Evolutionary conservation across 2,888 invertebrate genomes (phyloP), one percentile per base, ranked within the genome.

Genomic region (Drosophila lutescens): DNA sequence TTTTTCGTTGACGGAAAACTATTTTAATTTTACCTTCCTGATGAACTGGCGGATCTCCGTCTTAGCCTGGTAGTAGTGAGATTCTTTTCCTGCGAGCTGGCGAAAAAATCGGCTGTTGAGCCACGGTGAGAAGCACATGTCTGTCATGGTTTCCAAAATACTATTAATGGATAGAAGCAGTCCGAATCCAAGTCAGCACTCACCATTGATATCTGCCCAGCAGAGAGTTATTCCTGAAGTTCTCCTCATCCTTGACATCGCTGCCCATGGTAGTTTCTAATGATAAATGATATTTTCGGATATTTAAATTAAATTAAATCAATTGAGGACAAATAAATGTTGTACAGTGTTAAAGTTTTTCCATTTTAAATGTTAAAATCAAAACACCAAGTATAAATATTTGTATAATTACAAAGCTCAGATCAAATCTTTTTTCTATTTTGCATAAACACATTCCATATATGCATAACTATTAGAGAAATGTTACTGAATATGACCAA

Each of bases 121-220:
- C 91, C 91, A 91, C 2, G 91, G 91, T 2, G 90, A 83, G 55
- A 91, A 88, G 40, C 86, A 82, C 90, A 91, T 91, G 49, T 83
- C 77, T 67, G 90, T 87, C 87, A 90, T 88, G 55, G 77, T 89
- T 78, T 91, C 90, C 73, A 88, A 61, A 57, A 88, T 71, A 75
- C 91, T 91, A 74, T 58, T 75, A 69, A 70, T 57, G 74, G 60
- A 74, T 75, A 74, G 60, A 41, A 70, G 69, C 44, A 44, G 43
- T 71, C 36, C 57, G 26, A 15, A 34, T 41, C 15, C 30, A n/a
- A 6, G 13, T 23, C 6, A 20, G n/a, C 10, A 70, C 73, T 71
- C 79, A 91, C 91, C 86, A 84, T 67, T 91, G 88, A 63, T 88
- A 91, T 20, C 75, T 79, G n/a, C 77, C 65, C n/a, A 91, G 53